Evolutionary conservation across 1,140 invertebrate species (phyloP).

Genomic region (Popillia japonica): DNA sequence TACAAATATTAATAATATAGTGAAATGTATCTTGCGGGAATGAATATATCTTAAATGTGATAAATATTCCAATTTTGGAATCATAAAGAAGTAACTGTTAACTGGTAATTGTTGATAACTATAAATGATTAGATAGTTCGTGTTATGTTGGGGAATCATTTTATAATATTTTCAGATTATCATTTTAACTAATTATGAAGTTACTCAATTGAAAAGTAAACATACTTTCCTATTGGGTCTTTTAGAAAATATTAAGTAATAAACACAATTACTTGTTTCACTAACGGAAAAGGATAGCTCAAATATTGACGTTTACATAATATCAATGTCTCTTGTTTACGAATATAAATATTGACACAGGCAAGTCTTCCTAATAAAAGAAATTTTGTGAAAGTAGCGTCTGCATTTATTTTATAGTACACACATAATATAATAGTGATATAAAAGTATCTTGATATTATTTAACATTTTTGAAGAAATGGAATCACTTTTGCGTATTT

Average conservation of each 20-base stretch:
- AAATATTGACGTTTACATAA: constrained; percentile 25
- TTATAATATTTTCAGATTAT: background rate
- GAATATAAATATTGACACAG: constrained; percentile 22
- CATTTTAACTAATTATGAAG: constrained; percentile 16
- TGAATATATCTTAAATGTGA: too few relatives aligned
- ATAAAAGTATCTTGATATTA: background rate
- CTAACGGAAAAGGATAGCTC: constrained; percentile 22
- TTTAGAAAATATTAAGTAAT: constrained; percentile 33
- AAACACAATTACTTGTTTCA: constrained; percentile 30
- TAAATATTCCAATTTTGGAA: too few relatives aligned
- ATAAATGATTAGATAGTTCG: background rate
- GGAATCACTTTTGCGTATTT: too few relatives aligned
- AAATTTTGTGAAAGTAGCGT: constrained; percentile 19
- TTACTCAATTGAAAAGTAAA: constrained; percentile 20
- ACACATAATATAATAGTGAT: background rate
- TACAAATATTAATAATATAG: too few relatives aligned
- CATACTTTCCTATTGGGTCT: background rate
- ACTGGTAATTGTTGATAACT: too few relatives aligned
- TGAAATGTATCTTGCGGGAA: too few relatives aligned
- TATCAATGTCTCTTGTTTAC: background rate
- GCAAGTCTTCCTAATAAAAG: constrained; percentile 27
- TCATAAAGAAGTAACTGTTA: too few relatives aligned
- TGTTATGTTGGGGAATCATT: background rate
- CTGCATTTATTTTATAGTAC: constrained; percentile 3
- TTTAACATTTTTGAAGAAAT: background rate